Evolutionary conservation across 1,140 invertebrate genomes (phyloP).

Genomic region (Papilio machaon): DNA sequence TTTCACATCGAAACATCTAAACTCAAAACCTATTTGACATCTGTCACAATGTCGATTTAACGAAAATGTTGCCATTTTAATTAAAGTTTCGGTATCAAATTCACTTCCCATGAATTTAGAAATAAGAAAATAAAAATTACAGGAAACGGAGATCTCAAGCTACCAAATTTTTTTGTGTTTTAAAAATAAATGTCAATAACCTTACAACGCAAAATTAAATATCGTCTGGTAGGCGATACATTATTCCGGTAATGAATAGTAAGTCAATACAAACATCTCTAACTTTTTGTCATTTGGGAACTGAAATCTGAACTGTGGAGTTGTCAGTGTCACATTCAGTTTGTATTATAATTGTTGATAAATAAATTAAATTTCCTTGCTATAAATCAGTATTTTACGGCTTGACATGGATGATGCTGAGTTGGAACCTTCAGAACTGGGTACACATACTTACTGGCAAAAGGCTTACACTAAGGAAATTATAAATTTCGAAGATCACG

Average conservation of each 20-base stretch:
- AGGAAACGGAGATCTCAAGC: background rate
- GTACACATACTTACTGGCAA: slow-evolving; percentile 94
- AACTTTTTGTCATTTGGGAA: too few species aligned
- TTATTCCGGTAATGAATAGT: background rate
- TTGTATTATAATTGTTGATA: background rate
- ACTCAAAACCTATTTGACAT: slow-evolving; percentile 32
- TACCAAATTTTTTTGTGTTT: background rate
- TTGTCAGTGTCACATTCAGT: background rate
- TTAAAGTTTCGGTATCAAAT: background rate
- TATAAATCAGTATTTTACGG: background rate
- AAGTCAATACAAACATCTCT: too few species aligned
- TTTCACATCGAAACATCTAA: background rate
- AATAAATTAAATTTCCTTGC: background rate
- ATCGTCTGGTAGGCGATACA: background rate
- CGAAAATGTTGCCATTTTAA: slow-evolving; percentile 33
- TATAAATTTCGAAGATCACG: slow-evolving; percentile 90
- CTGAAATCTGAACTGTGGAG: background rate
- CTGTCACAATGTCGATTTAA: background rate
- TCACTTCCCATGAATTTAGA: background rate
- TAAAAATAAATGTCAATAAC: background rate
- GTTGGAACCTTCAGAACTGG: slow-evolving; percentile 88
- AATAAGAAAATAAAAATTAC: background rate
- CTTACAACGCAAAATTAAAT: background rate
- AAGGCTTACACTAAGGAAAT: slow-evolving; percentile 90
- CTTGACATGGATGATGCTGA: slow-evolving; percentile 76